Conservation (phyloP, 2,797 vertebrate species). For the Podargus strigoides region DNA sequence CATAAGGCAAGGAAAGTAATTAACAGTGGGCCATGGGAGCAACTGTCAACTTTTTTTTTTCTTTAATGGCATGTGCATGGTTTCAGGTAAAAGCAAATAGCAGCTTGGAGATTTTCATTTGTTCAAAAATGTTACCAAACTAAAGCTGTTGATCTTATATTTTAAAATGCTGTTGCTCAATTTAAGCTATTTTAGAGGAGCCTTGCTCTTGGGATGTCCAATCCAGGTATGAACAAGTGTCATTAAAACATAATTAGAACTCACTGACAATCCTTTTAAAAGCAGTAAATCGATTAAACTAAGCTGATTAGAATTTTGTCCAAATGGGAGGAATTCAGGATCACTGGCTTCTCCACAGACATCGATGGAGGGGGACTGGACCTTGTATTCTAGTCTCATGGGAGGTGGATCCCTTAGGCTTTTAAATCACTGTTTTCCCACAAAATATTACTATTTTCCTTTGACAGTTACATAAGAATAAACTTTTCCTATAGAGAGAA, state of each 20-base stretch:
- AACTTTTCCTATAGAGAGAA: background rate
- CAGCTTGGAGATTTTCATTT: background rate
- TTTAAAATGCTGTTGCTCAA: background rate
- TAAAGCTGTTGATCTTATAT: background rate
- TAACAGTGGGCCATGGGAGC: background rate
- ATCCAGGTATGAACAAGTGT: background rate
- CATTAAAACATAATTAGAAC: background rate
- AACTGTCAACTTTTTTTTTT: background rate
- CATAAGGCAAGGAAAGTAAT: background rate
- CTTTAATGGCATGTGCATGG: background rate
- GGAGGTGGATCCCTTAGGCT: background rate
- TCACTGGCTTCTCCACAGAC: background rate
- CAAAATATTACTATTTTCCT: background rate
- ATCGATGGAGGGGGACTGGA: background rate
- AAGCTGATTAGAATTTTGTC: background rate
- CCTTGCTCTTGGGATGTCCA: slow-evolving; percentile 1
- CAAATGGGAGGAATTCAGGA: background rate
- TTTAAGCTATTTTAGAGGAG: slow-evolving; percentile 25
- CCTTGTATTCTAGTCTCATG: background rate
- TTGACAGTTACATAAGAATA: background rate
- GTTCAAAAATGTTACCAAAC: background rate
- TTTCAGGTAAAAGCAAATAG: background rate
- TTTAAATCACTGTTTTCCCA: background rate
- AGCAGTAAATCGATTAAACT: background rate
- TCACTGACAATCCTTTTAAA: background rate